Conservation (phyloP, 2,888 invertebrate species). For the Serrognathus titanus region DNA sequence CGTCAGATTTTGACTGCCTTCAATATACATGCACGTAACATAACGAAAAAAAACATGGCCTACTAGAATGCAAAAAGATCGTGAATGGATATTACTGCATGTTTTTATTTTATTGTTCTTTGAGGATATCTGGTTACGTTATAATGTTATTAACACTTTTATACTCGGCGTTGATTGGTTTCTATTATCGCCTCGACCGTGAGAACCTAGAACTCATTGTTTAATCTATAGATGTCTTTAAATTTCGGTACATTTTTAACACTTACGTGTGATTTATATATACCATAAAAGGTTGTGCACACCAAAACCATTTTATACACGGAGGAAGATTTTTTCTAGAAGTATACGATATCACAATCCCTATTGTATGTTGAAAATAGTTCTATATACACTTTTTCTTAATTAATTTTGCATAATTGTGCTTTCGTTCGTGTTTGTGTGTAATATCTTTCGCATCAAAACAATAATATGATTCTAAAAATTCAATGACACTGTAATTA, state of each 20-base stretch:
- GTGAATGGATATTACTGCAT: neutral
- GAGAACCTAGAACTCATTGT: conserved; percentile 34
- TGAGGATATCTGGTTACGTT: conserved; percentile 13
- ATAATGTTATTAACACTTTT: conserved; percentile 21
- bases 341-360: neutral
- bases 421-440: too few relatives aligned
- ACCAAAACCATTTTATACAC: neutral
- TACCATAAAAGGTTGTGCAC: neutral
- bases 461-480: too few relatives aligned
- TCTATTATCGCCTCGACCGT: conserved; percentile 37
- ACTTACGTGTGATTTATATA: conserved; percentile 39
- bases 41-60: too few relatives aligned
- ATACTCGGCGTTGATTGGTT: conserved; percentile 19
- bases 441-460: too few relatives aligned
- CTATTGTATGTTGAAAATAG: too few relatives aligned
- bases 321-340: neutral
- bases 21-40: too few relatives aligned
- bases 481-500: too few relatives aligned
- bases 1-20: too few relatives aligned
- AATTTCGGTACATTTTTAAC: conserved; percentile 40
- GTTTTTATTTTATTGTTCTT: conserved; percentile 6
- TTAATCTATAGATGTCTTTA: conserved; percentile 33
- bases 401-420: too few relatives aligned
- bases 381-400: too few relatives aligned
- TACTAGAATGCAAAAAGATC: too few relatives aligned